Percentiles rank a stretch among this genome's conserved stretches.
Conservation (phyloP, 1,140 invertebrate genomes). For the Rhizoglyphus robini region DNA sequence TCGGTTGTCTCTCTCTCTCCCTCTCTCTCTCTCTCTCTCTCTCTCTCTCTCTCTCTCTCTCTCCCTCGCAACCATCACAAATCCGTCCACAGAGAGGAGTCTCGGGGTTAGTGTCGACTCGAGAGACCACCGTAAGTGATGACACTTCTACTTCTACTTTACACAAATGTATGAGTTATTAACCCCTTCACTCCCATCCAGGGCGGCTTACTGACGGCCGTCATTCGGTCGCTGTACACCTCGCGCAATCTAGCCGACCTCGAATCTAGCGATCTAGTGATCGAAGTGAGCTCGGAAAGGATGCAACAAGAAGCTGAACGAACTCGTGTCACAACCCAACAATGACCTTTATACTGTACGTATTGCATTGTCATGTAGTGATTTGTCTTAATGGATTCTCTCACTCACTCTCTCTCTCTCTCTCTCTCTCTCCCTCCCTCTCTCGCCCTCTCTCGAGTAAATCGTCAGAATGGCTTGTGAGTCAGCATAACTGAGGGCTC, state of each 20-base stretch:
- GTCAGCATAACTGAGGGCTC: too few species aligned
- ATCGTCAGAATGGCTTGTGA: too few species aligned
- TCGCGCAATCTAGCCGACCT: conserved; percentile 79
- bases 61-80: neutral
- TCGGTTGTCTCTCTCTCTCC: too few species aligned
- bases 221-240: conserved; percentile 73
- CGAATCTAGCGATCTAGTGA: too few species aligned
- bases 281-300: conserved; percentile 79
- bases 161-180: neutral
- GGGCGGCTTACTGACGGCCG: conserved; percentile 79
- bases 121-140: conserved; percentile 5
- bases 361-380: too few species aligned
- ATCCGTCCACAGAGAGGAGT: conserved; percentile 6
- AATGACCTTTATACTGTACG: conserved; percentile 52
- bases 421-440: too few species aligned
- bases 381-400: neutral
- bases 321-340: conserved; percentile 71
- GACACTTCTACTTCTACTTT: neutral
- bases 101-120: neutral
- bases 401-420: neutral
- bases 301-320: conserved; percentile 78
- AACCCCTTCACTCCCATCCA: conserved; percentile 29
- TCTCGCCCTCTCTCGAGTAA: too few species aligned
- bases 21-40: too few species aligned
- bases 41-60: too few species aligned